These are phyloP conservation scores for Ips typographus DNA, from an alignment of 1,140 invertebrate genomes.

Conservation along the genomic window DNA sequence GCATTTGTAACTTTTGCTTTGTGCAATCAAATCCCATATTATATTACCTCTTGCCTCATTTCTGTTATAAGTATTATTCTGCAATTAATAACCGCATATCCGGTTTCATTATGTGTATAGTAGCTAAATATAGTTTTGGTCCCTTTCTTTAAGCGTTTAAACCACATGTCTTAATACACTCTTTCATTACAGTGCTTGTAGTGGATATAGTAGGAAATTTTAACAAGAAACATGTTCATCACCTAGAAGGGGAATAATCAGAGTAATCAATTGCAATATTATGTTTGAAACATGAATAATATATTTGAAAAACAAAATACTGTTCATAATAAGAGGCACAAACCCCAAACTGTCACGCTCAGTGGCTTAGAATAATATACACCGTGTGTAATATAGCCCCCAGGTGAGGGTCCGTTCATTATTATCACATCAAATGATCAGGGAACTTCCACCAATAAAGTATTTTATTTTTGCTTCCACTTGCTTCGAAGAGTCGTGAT, in stretches of 20 bases:
- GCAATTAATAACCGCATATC: slow-evolving; percentile 1
- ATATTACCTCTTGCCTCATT: too few species aligned
- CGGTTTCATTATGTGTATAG: not conserved
- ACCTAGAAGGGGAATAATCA: too few species aligned
- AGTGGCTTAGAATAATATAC: not conserved
- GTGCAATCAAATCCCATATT: too few species aligned
- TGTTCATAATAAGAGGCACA: not conserved
- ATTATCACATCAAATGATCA: not conserved
- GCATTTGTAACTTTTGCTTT: too few species aligned
- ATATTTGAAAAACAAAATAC: too few species aligned
- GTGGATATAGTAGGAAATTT: too few species aligned
- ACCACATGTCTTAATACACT: not conserved
- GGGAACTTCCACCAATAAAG: not conserved
- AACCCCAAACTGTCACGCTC: not conserved
- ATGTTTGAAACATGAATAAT: too few species aligned
- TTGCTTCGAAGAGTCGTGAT: not conserved
- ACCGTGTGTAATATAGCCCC: not conserved
- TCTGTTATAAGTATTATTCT: too few species aligned
- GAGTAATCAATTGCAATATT: too few species aligned
- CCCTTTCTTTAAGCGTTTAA: not conserved
- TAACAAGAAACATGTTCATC: too few species aligned
- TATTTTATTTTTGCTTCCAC: not conserved
- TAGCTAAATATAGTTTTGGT: slow-evolving; percentile 1
- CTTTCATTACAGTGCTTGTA: too few species aligned
- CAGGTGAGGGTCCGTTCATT: not conserved